These are phyloP conservation scores for Lochmaea capreae DNA, from an alignment of 2,888 invertebrate genomes.

Conservation along the genomic window DNA sequence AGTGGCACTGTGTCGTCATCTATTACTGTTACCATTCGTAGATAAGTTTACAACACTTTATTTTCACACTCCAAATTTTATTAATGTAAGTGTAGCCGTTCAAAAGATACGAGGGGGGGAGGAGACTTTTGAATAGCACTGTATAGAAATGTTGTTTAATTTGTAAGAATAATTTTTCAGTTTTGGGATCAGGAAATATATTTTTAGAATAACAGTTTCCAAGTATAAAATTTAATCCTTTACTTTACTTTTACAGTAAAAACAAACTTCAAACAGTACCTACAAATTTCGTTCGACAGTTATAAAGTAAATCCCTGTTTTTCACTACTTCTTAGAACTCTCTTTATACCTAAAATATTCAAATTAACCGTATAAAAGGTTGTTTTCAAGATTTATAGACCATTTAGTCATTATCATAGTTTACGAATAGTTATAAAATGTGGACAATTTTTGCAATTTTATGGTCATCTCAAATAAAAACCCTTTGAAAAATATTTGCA, in stretches of 20 bases:
- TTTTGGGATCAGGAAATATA: too few relatives aligned
- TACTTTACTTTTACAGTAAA: not conserved
- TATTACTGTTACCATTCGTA: too few relatives aligned
- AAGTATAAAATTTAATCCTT: not conserved
- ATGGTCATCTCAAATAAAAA: slow-evolving; percentile 35
- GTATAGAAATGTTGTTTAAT: not conserved
- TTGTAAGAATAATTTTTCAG: not conserved
- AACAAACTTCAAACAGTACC: not conserved
- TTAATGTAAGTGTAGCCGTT: too few relatives aligned
- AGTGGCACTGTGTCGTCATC: too few relatives aligned
- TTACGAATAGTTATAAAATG: slow-evolving; percentile 26
- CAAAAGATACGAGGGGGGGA: too few relatives aligned
- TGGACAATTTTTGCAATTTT: slow-evolving; percentile 33
- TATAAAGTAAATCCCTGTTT: not conserved
- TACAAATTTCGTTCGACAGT: not conserved
- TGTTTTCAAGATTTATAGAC: slow-evolving; percentile 22
- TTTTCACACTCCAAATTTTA: too few relatives aligned
- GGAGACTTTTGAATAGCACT: too few relatives aligned
- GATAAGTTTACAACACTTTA: too few relatives aligned
- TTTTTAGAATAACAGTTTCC: too few relatives aligned
- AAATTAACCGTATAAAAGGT: slow-evolving; percentile 29
- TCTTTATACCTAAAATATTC: slow-evolving; percentile 27
- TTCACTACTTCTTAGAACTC: slow-evolving; percentile 21
- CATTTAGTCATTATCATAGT: not conserved
- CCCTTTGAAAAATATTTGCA: slow-evolving; percentile 37